Evolutionary conservation across 2,888 invertebrate species (phyloP), one percentile per base, ranked within the genome.

Genomic region (Phortica okadai): DNA sequence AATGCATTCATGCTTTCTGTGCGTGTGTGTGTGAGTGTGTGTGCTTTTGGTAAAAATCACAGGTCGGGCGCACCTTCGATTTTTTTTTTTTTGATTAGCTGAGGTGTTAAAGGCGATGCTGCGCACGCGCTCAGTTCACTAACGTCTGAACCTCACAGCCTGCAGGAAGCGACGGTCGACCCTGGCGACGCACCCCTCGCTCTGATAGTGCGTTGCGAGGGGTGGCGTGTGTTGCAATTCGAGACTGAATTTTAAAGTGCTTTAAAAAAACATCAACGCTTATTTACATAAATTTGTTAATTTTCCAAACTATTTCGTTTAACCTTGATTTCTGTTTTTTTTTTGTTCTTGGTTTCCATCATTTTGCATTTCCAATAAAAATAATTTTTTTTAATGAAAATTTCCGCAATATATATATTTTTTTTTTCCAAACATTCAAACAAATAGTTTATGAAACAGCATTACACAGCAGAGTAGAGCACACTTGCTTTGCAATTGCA

Each of bases 331-430:
- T 74, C 75, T 74, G 21, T 77, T 76, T 76, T 74, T 76, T 74
- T 77, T 76, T 76, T 82, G 74, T 45, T 33, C 33, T 41, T 7
- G 10, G 75, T 72, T 64, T 41, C 33, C 1, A 50, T 50, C 8
- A 50, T 11, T 50, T 50, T 50, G 14, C 50, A 50, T 3, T 14
- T 33, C 50, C 50, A 50, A 50, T 50, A 50, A 50, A 50, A 50
- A 50, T 50, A 11, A 85, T 84, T 85, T 78, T 54, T 82, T 86
- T 85, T 84, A 85, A 86, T 85, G 86, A 87, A 85, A 85, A 87
- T 85, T 84, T 85, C 85, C 85, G 84, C 85, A 87, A 86, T 84
- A 81, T 69, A 78, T 79, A n/a, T 77, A 82, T 50, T 50, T 3
- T 6, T 54, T 54, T 54, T 54, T 73, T 42, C 41, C 21, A 62